Base-by-base conservation (phyloP, 2,888 invertebrate genomes). In the Myopa testacea region DNA sequence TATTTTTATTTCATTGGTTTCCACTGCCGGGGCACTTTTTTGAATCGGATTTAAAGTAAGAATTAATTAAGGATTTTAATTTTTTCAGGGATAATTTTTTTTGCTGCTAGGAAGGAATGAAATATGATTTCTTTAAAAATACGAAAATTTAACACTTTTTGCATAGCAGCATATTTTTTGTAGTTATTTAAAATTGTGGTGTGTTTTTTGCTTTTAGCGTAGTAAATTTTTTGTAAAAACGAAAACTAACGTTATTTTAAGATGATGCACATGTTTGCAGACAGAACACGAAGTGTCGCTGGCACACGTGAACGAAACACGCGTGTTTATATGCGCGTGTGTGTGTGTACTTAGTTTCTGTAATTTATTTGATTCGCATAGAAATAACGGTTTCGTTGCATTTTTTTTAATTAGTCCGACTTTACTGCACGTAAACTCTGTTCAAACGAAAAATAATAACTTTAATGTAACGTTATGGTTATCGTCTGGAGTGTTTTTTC, bases 221-320 rank as follows among this genome's bases (percentile, higher is more conserved):
- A 26, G 26, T 26, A 26, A 26, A 26, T 45, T 62, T 77, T 67
- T 69, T 71, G 12, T 58, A 65, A 14, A 37, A 38, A 67, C 52
- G 77, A 69, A 74, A 78, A 73, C 40, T 63, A 79, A 79, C 78
- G 77, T 80, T 80, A 79, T 77, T 81, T 79, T 50, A 72, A 69
- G 26, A 62, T 76, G 26, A 62, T 76, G 81, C 81, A 81, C 81
- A 81, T 81, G 81, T 76, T 81, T 79, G 69, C 69, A 71, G 10
- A 37, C 4, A 50, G 34, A n/a, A 40, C 55, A 40, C 55, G 26
- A n/a, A 37, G 16, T 38, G 4, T 58, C 40, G 26, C 68, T 26
- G 62, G 52, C 14, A 45, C 19, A n/a, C 12, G 6, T 45, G 45
- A 45, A 45, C 45, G 50, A 4, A 40, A 10, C 14, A 7, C 63